Evolutionary conservation across 1,140 invertebrate genomes (phyloP).

Genomic region (Ostrea edulis): DNA sequence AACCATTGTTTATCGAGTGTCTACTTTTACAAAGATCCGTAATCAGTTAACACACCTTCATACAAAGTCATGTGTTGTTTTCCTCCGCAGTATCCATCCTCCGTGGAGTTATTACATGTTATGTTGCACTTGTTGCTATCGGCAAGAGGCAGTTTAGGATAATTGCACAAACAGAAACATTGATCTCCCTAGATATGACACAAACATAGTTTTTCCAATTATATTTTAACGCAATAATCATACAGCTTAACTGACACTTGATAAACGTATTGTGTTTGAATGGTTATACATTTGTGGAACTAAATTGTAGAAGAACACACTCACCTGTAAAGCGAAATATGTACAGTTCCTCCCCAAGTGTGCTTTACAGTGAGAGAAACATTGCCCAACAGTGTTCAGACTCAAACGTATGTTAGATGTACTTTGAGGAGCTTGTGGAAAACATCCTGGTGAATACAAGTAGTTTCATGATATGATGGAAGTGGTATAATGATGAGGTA

Average conservation of each 20-base stretch:
- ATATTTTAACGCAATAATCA: no score
- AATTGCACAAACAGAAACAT: background rate
- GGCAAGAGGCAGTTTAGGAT: background rate
- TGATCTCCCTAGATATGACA: background rate
- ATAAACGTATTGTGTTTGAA: no score
- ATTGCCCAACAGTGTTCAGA: background rate
- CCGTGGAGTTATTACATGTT: conserved; percentile 1
- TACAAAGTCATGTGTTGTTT: background rate
- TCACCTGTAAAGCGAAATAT: background rate
- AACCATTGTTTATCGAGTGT: background rate
- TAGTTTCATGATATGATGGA: no score
- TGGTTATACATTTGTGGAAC: background rate
- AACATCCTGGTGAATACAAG: background rate
- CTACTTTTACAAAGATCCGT: no score
- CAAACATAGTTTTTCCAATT: no score
- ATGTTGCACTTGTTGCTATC: background rate
- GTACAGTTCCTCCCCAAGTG: background rate
- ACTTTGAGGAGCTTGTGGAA: background rate
- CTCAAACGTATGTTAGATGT: background rate
- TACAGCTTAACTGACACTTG: no score
- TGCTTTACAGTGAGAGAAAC: background rate
- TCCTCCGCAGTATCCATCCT: background rate
- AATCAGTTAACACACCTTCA: background rate
- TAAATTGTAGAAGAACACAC: background rate
- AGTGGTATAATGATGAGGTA: no score